Base-by-base conservation (phyloP, 2,113 vertebrate species). In the Apodemus sylvaticus region DNA sequence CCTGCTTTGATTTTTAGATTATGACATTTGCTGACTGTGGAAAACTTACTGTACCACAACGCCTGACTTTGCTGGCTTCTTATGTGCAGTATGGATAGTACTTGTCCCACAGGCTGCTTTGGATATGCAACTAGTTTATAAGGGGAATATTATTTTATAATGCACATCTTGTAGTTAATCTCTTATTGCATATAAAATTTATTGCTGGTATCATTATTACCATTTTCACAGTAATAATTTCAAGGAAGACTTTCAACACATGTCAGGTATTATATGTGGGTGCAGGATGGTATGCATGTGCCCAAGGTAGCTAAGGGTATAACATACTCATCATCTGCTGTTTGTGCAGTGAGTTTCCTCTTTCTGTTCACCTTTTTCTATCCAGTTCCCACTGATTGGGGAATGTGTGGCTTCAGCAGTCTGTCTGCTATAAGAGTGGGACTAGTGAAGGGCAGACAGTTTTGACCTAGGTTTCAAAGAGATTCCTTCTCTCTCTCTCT, bases 391-490 rank as follows among this genome's bases (percentile, higher is more conserved):
- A 71, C 9, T 51, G 60, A 29, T 58, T 58, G 70, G 62, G 42
- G 64, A 26, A 66, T 3, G 14, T 22, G 24, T 39, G 55, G n/a
- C 53, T 68, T 68, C 66, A 51, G 1, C n/a, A n/a, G n/a, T n/a
- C 71, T 73, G 55, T n/a, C 31, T 19, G 45, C 48, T 86, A 42
- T 62, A 90, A 66, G 36, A 60, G 22, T 55, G 51, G 66, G 36
- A 12, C 55, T 71, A 86, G 51, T 77, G 2, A 8, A 85, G 62
- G 86, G 7, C 19, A 53, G 58, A 70, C 1, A 26, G 78, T 60
- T 76, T 93, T 93, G 70, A 77, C 83, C 34, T 77, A 88, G 79
- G 31, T 82, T 96, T 88, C 62, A 60, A 79, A 76, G 60, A n/a
- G n/a, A n/a, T n/a, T n/a, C n/a, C n/a, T n/a, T 62, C 60, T 62